Percentiles rank a stretch among this genome's conserved stretches.
phyloP scores from a whole-genome alignment of 2,797 vertebrate genomes.

The Poeciliopsis paucimaculata region DNA sequence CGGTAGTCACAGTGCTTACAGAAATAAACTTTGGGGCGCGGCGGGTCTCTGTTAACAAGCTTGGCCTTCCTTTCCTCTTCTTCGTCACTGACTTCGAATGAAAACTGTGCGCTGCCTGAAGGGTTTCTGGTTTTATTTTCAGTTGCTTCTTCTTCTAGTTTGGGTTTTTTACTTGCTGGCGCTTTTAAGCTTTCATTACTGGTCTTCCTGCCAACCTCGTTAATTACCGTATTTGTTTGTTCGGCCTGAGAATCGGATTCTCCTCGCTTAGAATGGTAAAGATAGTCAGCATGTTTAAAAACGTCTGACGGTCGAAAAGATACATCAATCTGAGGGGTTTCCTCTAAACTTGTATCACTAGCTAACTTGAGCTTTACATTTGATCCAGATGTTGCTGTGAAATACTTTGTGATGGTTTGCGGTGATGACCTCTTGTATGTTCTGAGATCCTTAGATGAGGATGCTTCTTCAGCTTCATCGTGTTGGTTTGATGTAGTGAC shows the following conservation, averaged over 20 bases:
- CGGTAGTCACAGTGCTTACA: constrained; percentile 93
- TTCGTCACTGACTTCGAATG: constrained; percentile 87
- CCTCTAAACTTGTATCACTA: constrained; percentile 77
- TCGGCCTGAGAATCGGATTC: constrained; percentile 69
- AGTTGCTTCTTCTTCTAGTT: constrained; percentile 78
- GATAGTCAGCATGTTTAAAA: constrained; percentile 73
- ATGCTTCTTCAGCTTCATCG: constrained; percentile 71
- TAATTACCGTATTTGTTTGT: constrained; percentile 78
- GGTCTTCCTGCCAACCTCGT: constrained; percentile 76
- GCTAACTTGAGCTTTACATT: constrained; percentile 77
- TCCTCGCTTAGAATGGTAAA: constrained; percentile 61
- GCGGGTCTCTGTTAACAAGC: constrained; percentile 68
- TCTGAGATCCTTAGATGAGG: constrained; percentile 79
- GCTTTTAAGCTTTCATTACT: constrained; percentile 72
- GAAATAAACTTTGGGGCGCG: constrained; percentile 77
- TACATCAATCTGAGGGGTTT: constrained; percentile 85
- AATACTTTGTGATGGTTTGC: constrained; percentile 79
- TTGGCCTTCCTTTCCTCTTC: constrained; percentile 77
- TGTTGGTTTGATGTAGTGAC: constrained; percentile 76
- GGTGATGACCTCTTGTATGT: constrained; percentile 76
- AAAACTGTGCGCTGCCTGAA: constrained; percentile 78
- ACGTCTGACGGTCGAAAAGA: constrained; percentile 67
- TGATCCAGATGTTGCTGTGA: constrained; percentile 68
- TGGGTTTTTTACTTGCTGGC: constrained; percentile 83
- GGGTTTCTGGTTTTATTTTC: constrained; percentile 76